A percentile compares a stretch with the other conserved stretches of the same genome.
phyloP scores from a whole-genome alignment of 2,113 vertebrate genomes.

The Balaenoptera acutorostrata region DNA sequence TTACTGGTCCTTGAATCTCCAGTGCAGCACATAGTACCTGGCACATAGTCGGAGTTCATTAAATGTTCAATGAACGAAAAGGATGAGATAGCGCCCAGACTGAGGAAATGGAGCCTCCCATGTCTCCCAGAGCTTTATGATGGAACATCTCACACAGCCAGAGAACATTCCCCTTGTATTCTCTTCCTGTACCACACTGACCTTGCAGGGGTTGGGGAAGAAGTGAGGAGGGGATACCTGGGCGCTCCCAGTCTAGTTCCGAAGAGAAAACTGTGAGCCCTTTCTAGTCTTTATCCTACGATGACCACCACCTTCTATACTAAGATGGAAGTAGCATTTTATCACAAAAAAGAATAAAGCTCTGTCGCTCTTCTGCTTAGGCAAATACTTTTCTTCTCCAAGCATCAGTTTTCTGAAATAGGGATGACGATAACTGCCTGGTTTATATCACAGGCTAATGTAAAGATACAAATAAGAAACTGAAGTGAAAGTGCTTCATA shows the following conservation, averaged over 20 bases:
- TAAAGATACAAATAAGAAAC: background rate
- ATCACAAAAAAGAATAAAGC: background rate
- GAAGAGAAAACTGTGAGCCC: background rate
- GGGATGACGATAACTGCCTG: background rate
- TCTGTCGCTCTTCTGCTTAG: background rate
- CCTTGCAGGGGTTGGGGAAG: background rate
- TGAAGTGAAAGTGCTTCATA: too few relatives aligned
- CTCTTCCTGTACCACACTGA: background rate
- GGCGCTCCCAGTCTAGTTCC: background rate
- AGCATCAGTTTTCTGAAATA: background rate
- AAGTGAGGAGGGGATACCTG: too few relatives aligned
- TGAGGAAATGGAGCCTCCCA: background rate
- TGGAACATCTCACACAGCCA: background rate
- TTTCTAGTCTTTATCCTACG: background rate
- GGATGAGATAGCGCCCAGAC: background rate
- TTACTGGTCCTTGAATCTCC: background rate
- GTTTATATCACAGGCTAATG: background rate
- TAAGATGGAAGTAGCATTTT: background rate
- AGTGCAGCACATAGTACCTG: background rate
- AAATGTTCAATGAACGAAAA: background rate
- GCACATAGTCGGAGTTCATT: background rate
- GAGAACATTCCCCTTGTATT: background rate
- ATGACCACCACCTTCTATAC: background rate
- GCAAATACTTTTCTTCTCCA: background rate
- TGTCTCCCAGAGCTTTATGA: background rate